Evolutionary conservation across 2,797 vertebrate genomes (phyloP), one percentile per base, ranked within the genome.

Genomic region (Ctenopoma multispine): DNA sequence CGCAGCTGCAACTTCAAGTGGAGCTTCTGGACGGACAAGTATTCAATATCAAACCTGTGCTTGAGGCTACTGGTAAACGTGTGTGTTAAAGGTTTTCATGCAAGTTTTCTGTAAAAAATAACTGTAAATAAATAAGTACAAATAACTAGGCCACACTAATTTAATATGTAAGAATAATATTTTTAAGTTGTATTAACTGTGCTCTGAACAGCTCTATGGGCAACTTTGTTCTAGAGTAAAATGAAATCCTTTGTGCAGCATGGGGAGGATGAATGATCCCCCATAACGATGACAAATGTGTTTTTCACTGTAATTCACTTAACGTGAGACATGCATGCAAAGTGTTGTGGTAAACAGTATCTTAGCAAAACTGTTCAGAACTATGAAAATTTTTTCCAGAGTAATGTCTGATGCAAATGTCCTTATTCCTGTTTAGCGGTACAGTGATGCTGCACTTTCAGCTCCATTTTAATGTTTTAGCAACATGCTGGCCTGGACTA

Each of bases 301-400:
- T 61, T 41, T 36, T 79, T 81, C 40, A 67, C 7, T 47, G 21
- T 62, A 54, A 29, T 64, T 29, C 44, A 17, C 21, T 36, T 27
- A 46, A 54, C 5, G 0, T 29, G 44, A 51, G 36, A 27, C 44
- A 49, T 51, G 54, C 31, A 81, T 84, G 85, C 76, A 87, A 86
- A 82, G 17, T 10, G 1, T 13, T 41, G 40, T 15, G 13, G 61
- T 48, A 2, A 54, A 53, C 38, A 24, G 23, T 0, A 3, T 23
- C 6, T 20, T 43, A 15, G 61, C 56, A 78, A 82, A 47, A 12
- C 34, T 4, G 49, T 15, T 47, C n/a, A 6, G 10, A 18, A 63
- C 44, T 57, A 68, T 71, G 63, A 17, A 76, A 53, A 81, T 74
- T 1, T 29, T 15, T 60, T 59, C 51, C 43, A 27, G 21, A 18